Base-by-base conservation (phyloP, 2,113 vertebrate genomes). In the Neotoma lepida region DNA sequence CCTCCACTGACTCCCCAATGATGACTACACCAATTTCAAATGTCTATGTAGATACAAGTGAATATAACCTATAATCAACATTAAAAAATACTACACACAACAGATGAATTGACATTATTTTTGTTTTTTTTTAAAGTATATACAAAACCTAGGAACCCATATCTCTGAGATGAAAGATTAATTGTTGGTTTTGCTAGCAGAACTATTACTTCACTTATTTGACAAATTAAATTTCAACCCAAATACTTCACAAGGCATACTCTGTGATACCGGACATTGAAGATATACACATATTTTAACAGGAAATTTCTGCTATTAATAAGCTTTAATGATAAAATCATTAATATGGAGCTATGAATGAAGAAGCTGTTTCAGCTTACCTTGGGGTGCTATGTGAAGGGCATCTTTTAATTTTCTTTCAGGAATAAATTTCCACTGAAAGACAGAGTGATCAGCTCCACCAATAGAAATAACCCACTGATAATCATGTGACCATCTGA, bases 381-480 rank as follows among this genome's bases (percentile, higher is more conserved):
- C 99, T 98, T 99, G 99, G 17, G 99, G 99, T 70, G 99, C 99
- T 98, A 99, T 99, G 96, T 99, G 99, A 96, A 99, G 98, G 82
- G 98, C 98, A 96, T 99, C 99, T 98, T 99, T 99, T 74, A 99
- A 92, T 94, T 99, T 99, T 94, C 99, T 98, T 96, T 99, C 99
- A 12, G 99, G 99, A 96, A 99, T 98, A 98, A 99, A 99, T 97
- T 99, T 99, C 99, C 99, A 99, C 98, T 99, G 99, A 98, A 99
- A 99, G 97, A 99, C 99, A 70, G 99, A 99, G 96, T 99, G 99
- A 98, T 99, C 99, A 46, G 99, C 99, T 96, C 99, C 99, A 92
- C 99, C 99, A 81, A 99, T 99, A 89, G 99, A 99, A 97, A 99
- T 99, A 95, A 99, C 99, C 99, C 99, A 99, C 97, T 99, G 99